Evolutionary conservation across 1,140 invertebrate genomes (phyloP).

Genomic region (Ceratosolen solmsi): DNA sequence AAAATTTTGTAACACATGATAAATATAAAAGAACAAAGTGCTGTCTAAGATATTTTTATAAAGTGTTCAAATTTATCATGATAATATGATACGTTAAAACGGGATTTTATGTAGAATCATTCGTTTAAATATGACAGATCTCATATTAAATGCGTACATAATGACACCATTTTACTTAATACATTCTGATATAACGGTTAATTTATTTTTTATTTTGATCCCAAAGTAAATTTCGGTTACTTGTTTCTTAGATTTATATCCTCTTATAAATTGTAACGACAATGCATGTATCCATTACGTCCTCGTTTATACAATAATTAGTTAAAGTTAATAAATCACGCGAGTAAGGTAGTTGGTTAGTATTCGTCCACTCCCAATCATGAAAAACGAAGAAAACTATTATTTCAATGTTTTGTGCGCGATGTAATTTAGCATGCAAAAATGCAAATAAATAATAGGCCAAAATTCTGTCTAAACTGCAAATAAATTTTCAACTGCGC

Average conservation of each 20-base stretch:
- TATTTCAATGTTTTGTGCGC: no score
- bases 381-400: no score
- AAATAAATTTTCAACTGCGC: no score
- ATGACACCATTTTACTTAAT: conserved; percentile 22
- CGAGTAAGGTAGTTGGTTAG: no score
- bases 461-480: no score
- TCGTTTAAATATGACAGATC: conserved; percentile 29
- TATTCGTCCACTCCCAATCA: no score
- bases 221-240: not conserved
- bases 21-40: not conserved
- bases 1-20: not conserved
- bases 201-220: conserved; percentile 16
- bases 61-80: conserved; percentile 15
- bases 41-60: conserved; percentile 7
- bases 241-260: not conserved
- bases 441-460: no score
- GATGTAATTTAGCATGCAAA: no score
- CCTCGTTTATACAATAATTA: not conserved
- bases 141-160: not conserved
- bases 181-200: conserved; percentile 13
- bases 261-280: not conserved
- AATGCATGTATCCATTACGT: not conserved
- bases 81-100: conserved; percentile 4
- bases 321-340: not conserved
- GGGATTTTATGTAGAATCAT: conserved; percentile 38